Percentiles rank a stretch among this genome's conserved stretches.
Conservation (phyloP, 2,113 vertebrate genomes). For the Pampusana beccarii region DNA sequence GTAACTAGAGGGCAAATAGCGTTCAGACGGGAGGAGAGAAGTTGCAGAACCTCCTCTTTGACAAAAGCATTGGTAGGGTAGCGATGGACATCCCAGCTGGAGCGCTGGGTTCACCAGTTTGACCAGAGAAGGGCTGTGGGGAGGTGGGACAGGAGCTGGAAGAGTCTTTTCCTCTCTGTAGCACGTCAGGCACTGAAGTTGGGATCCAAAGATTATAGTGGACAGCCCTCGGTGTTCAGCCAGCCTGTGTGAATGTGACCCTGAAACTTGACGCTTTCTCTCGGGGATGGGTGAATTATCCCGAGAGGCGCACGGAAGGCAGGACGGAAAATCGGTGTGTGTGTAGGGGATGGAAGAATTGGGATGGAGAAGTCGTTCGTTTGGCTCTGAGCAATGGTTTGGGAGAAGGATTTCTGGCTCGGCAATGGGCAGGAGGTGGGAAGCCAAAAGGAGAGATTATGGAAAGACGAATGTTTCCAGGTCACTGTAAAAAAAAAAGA, state of each 20-base stretch:
- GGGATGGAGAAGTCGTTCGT: background rate
- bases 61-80: background rate
- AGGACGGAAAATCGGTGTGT: background rate
- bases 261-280: slow-evolving; percentile 34
- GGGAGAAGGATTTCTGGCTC: slow-evolving; percentile 13
- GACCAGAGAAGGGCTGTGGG: background rate
- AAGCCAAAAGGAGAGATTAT: background rate
- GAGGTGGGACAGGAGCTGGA: background rate
- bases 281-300: background rate
- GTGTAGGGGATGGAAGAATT: background rate
- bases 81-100: background rate
- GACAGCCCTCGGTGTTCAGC: slow-evolving; percentile 1
- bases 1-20: background rate
- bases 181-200: background rate
- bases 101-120: background rate
- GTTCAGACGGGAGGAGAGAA: background rate
- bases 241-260: slow-evolving; percentile 38
- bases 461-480: slow-evolving; percentile 41
- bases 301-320: accelerated
- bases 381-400: slow-evolving; percentile 36
- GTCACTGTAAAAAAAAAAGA: slow-evolving; percentile 53
- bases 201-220: slow-evolving; percentile 52
- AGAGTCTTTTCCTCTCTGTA: background rate
- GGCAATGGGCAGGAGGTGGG: background rate
- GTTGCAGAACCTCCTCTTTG: background rate